Percentiles rank a stretch among this genome's conserved stretches.
These are phyloP conservation scores for Percopsis transmontana DNA, from an alignment of 2,113 vertebrate genomes.

Conservation along the genomic window DNA sequence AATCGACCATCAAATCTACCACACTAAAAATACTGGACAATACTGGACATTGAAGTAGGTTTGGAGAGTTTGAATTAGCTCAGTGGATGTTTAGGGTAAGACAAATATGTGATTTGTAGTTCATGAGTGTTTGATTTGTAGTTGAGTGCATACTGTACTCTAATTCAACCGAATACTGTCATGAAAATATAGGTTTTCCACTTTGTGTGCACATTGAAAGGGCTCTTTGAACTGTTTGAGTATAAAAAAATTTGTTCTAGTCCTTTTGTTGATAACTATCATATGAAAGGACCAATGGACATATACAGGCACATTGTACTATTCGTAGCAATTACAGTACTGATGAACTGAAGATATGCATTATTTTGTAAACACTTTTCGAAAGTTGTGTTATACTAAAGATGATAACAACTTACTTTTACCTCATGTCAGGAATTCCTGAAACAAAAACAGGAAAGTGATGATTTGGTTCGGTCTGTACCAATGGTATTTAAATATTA, in stretches of 20 bases:
- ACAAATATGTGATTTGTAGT: constrained; percentile 44
- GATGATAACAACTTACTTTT: constrained; percentile 81
- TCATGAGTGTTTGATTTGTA: constrained; percentile 62
- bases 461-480: constrained; percentile 75
- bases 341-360: constrained; percentile 84
- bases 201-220: constrained; percentile 83
- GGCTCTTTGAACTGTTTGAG: constrained; percentile 81
- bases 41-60: constrained; percentile 54
- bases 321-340: constrained; percentile 82
- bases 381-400: constrained; percentile 77
- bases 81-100: constrained; percentile 41
- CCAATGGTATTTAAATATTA: constrained; percentile 83
- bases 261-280: constrained; percentile 75
- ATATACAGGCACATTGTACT: constrained; percentile 81
- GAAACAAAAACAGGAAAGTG: constrained; percentile 67
- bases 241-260: constrained; percentile 68
- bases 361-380: constrained; percentile 81
- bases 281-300: constrained; percentile 77
- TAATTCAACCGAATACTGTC: constrained; percentile 75
- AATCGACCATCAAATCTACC: constrained; percentile 15
- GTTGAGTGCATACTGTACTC: constrained; percentile 67
- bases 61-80: constrained; percentile 48
- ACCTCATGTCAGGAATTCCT: constrained; percentile 86
- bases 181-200: constrained; percentile 77
- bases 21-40: constrained; percentile 22